Percentiles rank a stretch among this genome's conserved stretches.
Evolutionary conservation across 2,797 vertebrate genomes (phyloP).

Genomic region (Pangasius macronema): DNA sequence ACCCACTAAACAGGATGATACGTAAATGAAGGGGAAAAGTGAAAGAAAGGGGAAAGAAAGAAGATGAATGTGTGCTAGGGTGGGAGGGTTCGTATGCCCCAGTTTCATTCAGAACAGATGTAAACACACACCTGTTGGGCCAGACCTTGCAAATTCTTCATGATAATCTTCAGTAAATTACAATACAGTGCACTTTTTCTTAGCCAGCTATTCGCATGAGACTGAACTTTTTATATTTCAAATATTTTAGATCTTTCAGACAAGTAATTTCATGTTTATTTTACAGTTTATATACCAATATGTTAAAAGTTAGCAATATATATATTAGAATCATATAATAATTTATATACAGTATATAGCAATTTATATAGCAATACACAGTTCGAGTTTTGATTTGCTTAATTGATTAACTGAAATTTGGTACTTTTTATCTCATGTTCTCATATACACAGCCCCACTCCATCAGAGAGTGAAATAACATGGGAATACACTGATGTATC

Average conservation of each 20-base stretch:
- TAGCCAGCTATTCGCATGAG: neutral
- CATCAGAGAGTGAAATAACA: neutral
- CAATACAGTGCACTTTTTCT: neutral
- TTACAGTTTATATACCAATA: too few relatives aligned
- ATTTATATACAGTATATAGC: neutral
- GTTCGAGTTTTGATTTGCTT: neutral
- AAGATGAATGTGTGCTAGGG: constrained; percentile 66
- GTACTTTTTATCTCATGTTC: neutral
- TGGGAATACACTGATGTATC: neutral
- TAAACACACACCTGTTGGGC: constrained; percentile 47
- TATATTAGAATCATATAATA: neutral
- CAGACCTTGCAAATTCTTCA: constrained; percentile 26
- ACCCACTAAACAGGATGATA: constrained; percentile 66
- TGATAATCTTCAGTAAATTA: neutral
- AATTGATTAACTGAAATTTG: neutral
- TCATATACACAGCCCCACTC: neutral
- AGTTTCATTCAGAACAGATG: constrained; percentile 76
- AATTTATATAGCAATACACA: neutral
- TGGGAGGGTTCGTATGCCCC: constrained; percentile 70
- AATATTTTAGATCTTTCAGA: neutral
- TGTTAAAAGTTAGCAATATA: neutral
- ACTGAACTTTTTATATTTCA: neutral
- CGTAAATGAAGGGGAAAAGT: constrained; percentile 34
- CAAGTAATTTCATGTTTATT: neutral
- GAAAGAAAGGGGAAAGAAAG: constrained; percentile 72